Base-by-base conservation (phyloP, 2,113 vertebrate genomes). In the Poecilia latipinna region DNA sequence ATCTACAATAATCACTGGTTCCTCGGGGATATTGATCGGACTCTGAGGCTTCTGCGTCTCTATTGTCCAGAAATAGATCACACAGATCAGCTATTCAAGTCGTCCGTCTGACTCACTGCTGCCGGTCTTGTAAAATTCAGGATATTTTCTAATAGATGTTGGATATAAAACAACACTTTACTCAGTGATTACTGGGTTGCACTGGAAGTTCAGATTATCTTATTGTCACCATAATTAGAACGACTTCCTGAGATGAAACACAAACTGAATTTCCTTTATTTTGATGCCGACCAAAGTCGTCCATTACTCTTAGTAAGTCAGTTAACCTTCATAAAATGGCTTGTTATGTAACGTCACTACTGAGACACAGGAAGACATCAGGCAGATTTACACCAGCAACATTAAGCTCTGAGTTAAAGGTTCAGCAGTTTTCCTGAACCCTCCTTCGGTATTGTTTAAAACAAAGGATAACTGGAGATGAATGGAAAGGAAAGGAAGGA, bases 1-100 rank as follows among this genome's bases (percentile, higher is more conserved):
- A 79, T 83, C 72, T 76, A 61, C 77, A 71, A 61, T 83, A 77
- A 89, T 84, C 69, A 65, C 66, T 78, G 70, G 66, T 74, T 88
- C 77, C 84, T 83, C 61, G 39, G 66, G 66, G 54, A 61, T 88
- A 91, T 92, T 89, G 91, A 92, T 91, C 70, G 4, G 74, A 75
- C 61, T 32, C 6, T 2, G 12, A 79, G 81, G 74, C 72, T 77
- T 57, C 74, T 69, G 82, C 72, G 63, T 81, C 44, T 78, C 78
- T 89, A 85, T 84, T 83, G 82, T 77, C n/a, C 79, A 80, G 72
- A 66, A 85, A 79, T 72, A 87, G 83, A 78, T 82, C n/a, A 5
- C 64, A 72, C 44, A 72, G 72, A 84, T 73, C 11, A 54, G 48
- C 70, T 61, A 70, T 44, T 76, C 42, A n/a, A 79, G 57, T 48